Percentiles rank a stretch among this genome's conserved stretches.
Evolutionary conservation across 2,888 invertebrate genomes (phyloP).

Genomic region (Drosophila macrothrix): DNA sequence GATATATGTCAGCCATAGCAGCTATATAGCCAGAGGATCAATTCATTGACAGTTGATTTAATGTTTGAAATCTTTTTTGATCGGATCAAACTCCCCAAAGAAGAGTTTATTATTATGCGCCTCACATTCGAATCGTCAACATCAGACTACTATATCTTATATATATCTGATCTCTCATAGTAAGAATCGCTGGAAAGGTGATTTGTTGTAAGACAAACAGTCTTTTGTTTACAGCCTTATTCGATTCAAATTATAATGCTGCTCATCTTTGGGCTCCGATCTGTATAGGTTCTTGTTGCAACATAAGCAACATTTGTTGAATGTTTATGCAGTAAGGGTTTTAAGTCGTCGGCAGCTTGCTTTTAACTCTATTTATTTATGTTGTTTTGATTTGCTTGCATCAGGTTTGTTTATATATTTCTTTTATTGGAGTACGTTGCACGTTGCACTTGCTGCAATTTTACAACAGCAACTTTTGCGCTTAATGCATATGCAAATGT

Average conservation of each 20-base stretch:
- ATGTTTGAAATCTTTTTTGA: background rate
- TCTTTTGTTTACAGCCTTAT: background rate
- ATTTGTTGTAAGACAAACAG: background rate
- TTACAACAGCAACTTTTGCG: conserved; percentile 11
- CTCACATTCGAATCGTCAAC: background rate
- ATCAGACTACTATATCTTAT: background rate
- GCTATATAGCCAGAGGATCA: background rate
- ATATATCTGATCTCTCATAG: background rate
- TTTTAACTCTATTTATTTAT: background rate
- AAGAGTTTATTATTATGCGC: background rate
- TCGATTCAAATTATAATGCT: background rate
- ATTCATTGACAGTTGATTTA: background rate
- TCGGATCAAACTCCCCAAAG: background rate
- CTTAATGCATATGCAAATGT: conserved; percentile 38
- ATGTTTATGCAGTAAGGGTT: background rate
- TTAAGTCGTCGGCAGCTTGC: background rate
- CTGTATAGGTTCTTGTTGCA: background rate
- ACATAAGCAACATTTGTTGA: background rate
- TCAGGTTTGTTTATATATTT: conserved; percentile 16
- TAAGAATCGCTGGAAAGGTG: background rate
- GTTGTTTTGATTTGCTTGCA: conserved; percentile 3
- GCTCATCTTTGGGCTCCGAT: background rate
- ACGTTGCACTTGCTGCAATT: background rate
- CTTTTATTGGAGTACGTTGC: background rate
- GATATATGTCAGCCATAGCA: background rate